Evolutionary conservation across 2,888 invertebrate genomes (phyloP), one percentile per base, ranked within the genome.

Genomic region (Cabera pusaria): DNA sequence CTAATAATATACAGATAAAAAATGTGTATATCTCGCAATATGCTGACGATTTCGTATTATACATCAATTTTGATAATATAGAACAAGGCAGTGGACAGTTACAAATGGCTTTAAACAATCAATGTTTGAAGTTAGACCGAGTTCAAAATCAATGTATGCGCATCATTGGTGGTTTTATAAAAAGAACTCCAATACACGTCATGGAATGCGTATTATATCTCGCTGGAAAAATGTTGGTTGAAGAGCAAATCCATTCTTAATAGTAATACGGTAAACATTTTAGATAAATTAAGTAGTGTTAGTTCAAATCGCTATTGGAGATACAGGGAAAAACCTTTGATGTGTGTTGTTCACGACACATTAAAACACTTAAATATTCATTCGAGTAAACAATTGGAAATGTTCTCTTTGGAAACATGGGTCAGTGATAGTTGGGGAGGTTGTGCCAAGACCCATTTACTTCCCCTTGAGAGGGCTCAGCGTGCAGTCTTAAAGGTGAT

Each of bases 21-120:
- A 29, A 42, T 21, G 42, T 57, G 0, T 4, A 11, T 1, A 27
- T 57, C 0, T 52, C 50, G 4, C 59, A 63, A 31, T 59, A 60
- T 20, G 59, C 57, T 1, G 59, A 59, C 17, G 38, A 39, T 32
- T 43, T 38, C 22, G 29, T 34, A 3, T 5, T 21, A 8, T 21
- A 21, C 21, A 21, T 6, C 5, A 5, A 14, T 6, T 24, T n/a
- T 14, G 12, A 12, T 7, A 14, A 4, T 6, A n/a, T 24, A 14
- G 24, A 4, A 1, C 23, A 17, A 7, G 26, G 21, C 3, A 9
- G 12, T 12, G 5, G 0, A 1, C 8, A 27, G 2, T 14, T 32
- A 5, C 45, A 41, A 29, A 3, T 5, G 2, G 28, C 40, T 1
- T 24, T 36, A 18, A 20, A 29, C 43, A 27, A 51, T 26, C 14